Evolutionary conservation across 2,797 vertebrate species (phyloP), one percentile per base, ranked within the genome.

Genomic region (Aselliscus stoliczkanus): DNA sequence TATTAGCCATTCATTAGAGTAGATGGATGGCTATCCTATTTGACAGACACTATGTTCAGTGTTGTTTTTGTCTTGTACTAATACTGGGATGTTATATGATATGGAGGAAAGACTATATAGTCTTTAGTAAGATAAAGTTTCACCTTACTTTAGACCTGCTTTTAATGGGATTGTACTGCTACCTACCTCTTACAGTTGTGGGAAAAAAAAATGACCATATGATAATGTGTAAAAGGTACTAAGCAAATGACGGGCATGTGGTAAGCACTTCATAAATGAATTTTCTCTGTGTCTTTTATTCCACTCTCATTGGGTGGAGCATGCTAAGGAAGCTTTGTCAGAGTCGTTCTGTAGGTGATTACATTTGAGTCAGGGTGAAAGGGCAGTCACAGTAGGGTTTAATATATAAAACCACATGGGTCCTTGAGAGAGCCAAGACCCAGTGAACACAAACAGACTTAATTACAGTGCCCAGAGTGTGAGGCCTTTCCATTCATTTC

Each of bases 281-380:
- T 72, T 47, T 58, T 50, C 50, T 75, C 62, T 44, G 7, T 70
- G 7, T 75, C n/a, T 18, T 82, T 69, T 83, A 64, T 31, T 11
- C 18, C 29, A 34, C 20, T 90, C 64, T 39, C 29, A 18, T 1
- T 50, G 76, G 72, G 44, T 64, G 54, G 27, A 86, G 23, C 17
- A 14, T 1, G 4, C 81, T 81, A 27, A 5, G 13, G 42, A 82
- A 70, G 44, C 52, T 75, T 69, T 73, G 58, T 79, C 42, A 67
- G 69, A 52, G 31, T 88, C 93, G 34, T 73, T 94, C 93, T 90
- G 93, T 64, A 77, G 88, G 37, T 39, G 54, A 75, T 80, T 90
- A 50, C 27, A 37, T 39, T 79, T 34, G 92, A 96, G 64, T 69
- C 72, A 52, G 96, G 96, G 90, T 85, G 85, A 97, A 92, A 97